Evolutionary conservation across 2,888 invertebrate genomes (phyloP), one percentile per base, ranked within the genome.

Genomic region (Amitus sp.): DNA sequence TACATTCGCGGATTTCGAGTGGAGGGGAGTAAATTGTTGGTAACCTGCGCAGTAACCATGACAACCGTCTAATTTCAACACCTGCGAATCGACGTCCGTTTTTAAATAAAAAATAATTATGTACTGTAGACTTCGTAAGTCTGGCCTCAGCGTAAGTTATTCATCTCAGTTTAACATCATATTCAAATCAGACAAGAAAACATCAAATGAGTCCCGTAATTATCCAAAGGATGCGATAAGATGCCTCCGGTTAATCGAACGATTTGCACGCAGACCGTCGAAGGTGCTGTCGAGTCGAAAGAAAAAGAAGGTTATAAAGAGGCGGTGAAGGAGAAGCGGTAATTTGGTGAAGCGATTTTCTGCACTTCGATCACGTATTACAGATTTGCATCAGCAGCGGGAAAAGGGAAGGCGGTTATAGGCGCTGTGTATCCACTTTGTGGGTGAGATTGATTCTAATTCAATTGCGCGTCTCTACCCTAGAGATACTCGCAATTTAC

Each of bases 311-410:
- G 37, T 37, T 15, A 37, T 37, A 37, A 37, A 17, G 37, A 37
- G 37, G 37, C 17, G 37, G 37, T n/a, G 15, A 37, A 37, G 37
- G 15, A 37, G 34, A 34, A 34, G 34, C 34, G 37, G 40, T 5
- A 40, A 40, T 40, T 40, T 18, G 10, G 40, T 19, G 40, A 5
- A 19, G 40, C 40, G 40, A 40, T 40, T 40, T 40, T 40, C 40
- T 40, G 19, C 13, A 34, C 34, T 5, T 34, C 34, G 13, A 39
- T 39, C 40, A 19, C 40, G 40, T 40, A 40, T 40, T 19, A 19
- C 40, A 19, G 40, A 40, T 40, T 40, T 19, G 40, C 18, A 40
- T 40, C 40, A 19, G 18, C 40, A 40, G 39, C 15, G 15, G 39
- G 39, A 4, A 34, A 34, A 9, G 4, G 5, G 34, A 34, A 12